Percentiles rank a stretch among this genome's conserved stretches.
These are phyloP conservation scores for Bombus terrestris DNA, from an alignment of 1,140 invertebrate genomes.

Conservation along the genomic window DNA sequence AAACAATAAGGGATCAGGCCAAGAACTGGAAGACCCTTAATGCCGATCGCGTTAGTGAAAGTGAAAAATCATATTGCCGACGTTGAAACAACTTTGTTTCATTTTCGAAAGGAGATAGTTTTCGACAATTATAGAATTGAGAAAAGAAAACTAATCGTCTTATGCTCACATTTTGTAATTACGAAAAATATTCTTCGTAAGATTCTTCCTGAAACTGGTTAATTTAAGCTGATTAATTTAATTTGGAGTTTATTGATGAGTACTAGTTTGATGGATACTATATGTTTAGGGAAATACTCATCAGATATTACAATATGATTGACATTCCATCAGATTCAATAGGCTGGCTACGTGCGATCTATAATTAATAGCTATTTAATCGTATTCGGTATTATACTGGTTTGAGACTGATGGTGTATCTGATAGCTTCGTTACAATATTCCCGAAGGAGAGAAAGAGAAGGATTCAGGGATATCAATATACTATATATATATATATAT, in stretches of 20 bases:
- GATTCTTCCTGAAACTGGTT: neutral
- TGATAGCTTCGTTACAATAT: neutral
- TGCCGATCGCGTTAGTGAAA: too few species aligned
- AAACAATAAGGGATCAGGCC: too few species aligned
- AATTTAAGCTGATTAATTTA: neutral
- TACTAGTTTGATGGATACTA: neutral
- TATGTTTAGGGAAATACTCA: neutral
- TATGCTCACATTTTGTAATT: neutral
- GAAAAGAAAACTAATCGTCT: neutral
- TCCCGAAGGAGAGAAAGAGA: too few species aligned
- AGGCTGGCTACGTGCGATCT: neutral
- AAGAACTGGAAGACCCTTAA: too few species aligned
- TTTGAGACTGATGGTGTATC: neutral
- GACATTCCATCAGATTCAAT: neutral
- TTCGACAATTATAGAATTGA: too few species aligned
- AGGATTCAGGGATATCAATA: neutral
- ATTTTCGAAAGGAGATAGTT: too few species aligned
- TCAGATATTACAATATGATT: neutral
- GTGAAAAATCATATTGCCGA: too few species aligned
- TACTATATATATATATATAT: too few species aligned
- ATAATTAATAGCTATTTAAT: slow-evolving; percentile 29
- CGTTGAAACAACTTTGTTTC: too few species aligned
- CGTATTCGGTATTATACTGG: neutral
- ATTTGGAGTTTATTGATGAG: neutral
- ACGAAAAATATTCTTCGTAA: neutral